These are phyloP conservation scores for Pollenia griseotomentosa DNA, from an alignment of 2,888 invertebrate species.

Conservation along the genomic window DNA sequence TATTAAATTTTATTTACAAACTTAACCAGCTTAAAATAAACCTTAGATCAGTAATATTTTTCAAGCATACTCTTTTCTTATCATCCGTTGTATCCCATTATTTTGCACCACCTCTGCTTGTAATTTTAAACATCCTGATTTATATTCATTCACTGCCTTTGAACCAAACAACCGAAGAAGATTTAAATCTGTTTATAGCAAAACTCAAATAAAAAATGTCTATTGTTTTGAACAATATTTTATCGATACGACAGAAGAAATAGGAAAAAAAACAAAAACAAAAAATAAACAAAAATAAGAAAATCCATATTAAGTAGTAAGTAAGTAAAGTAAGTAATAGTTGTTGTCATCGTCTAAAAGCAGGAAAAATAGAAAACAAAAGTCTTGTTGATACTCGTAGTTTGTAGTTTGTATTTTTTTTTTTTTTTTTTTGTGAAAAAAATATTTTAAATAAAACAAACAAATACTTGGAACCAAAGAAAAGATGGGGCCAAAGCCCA, in stretches of 20 bases:
- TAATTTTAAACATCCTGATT: constrained; percentile 50
- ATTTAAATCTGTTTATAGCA: constrained; percentile 60
- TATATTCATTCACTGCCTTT: constrained; percentile 64
- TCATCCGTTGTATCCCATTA: neutral
- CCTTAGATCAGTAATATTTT: neutral
- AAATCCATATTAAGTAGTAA: constrained; percentile 30
- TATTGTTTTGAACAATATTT: constrained; percentile 61
- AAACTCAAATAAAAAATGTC: constrained; percentile 40
- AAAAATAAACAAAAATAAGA: neutral
- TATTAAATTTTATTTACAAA: too few species aligned
- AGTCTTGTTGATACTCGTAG: constrained; percentile 42
- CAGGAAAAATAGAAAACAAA: constrained; percentile 42
- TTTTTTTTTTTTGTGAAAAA: neutral
- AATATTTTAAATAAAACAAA: constrained; percentile 55
- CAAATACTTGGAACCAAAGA: constrained; percentile 43
- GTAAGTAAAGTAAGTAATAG: constrained; percentile 27
- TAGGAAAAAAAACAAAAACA: neutral
- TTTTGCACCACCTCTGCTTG: constrained; percentile 19
- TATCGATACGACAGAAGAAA: constrained; percentile 56
- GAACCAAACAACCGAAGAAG: constrained; percentile 55
- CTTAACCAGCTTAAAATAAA: neutral
- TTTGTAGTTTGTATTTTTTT: neutral
- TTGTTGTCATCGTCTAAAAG: constrained; percentile 45
- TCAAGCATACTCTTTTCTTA: neutral
- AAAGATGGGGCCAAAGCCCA: constrained; percentile 39